These are phyloP conservation scores for Mola mola DNA, from an alignment of 2,113 vertebrate genomes.

Conservation along the genomic window DNA sequence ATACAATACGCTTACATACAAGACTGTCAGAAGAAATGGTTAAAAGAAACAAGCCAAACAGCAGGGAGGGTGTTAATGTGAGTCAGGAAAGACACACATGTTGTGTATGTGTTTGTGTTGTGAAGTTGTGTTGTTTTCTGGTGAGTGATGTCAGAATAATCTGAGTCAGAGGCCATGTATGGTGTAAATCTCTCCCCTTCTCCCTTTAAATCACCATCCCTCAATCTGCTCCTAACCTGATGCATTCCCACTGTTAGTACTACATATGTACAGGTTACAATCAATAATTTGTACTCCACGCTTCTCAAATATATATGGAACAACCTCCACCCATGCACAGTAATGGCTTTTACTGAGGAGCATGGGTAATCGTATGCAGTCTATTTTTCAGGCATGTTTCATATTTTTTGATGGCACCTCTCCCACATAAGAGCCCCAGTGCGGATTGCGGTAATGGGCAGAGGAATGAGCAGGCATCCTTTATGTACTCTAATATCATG, in stretches of 20 bases:
- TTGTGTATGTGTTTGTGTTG: constrained; percentile 18
- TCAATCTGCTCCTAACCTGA: constrained; percentile 29
- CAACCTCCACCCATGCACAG: constrained; percentile 33
- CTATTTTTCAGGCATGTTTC: constrained; percentile 49
- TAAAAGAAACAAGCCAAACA: constrained; percentile 38
- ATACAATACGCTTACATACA: constrained; percentile 46
- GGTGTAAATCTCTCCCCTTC: no score
- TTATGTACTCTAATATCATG: constrained; percentile 29
- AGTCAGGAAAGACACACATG: constrained; percentile 31
- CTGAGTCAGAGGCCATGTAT: constrained; percentile 45
- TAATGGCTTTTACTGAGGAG: constrained; percentile 59
- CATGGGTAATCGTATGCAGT: constrained; percentile 47
- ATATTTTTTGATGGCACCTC: constrained; percentile 52
- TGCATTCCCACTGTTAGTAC: constrained; percentile 58
- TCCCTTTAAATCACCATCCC: constrained; percentile 4
- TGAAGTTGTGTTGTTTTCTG: constrained; percentile 21
- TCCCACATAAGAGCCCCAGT: constrained; percentile 41
- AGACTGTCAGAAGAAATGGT: no score
- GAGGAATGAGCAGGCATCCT: constrained; percentile 31
- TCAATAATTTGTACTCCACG: constrained; percentile 61
- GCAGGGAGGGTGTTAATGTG: constrained; percentile 21
- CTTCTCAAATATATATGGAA: constrained; percentile 37
- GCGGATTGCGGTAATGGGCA: constrained; percentile 51
- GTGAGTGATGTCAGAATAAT: constrained; percentile 29
- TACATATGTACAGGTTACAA: constrained; percentile 74